Conservation (phyloP, 2,113 vertebrate species). For the Struthio camelus region DNA sequence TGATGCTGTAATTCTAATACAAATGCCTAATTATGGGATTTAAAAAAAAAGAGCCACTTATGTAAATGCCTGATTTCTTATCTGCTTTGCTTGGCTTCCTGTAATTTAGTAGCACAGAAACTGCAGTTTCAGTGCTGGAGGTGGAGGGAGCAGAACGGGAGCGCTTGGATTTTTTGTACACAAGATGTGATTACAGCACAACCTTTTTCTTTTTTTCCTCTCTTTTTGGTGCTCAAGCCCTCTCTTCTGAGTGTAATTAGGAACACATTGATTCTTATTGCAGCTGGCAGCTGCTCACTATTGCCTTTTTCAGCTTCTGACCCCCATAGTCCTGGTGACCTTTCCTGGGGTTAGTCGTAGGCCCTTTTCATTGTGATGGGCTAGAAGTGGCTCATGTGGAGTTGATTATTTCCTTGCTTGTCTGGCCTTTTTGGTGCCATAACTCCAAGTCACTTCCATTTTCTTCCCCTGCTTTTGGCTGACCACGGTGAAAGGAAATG, state of each 20-base stretch:
- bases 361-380: constrained; percentile 81
- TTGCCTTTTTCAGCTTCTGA: constrained; percentile 77
- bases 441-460: constrained; percentile 80
- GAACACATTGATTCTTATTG: constrained; percentile 74
- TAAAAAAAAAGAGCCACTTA: background rate
- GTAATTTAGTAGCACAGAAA: constrained; percentile 12
- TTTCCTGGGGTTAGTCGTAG: constrained; percentile 81
- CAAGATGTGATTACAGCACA: constrained; percentile 21
- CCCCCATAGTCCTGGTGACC: constrained; percentile 80
- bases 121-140: background rate
- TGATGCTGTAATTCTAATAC: background rate
- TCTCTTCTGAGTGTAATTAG: constrained; percentile 70
- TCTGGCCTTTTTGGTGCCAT: constrained; percentile 81
- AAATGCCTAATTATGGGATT: background rate
- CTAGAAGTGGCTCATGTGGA: constrained; percentile 85
- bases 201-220: background rate
- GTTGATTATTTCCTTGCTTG: constrained; percentile 95
- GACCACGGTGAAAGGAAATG: constrained; percentile 76
- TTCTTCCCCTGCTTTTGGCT: constrained; percentile 68
- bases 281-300: constrained; percentile 73
- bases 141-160: constrained; percentile 43
- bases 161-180: background rate
- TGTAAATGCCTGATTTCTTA: constrained; percentile 46
- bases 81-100: constrained; percentile 61
- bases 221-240: background rate